Evolutionary conservation across 2,113 vertebrate genomes (phyloP).

Genomic region (Apus apus): DNA sequence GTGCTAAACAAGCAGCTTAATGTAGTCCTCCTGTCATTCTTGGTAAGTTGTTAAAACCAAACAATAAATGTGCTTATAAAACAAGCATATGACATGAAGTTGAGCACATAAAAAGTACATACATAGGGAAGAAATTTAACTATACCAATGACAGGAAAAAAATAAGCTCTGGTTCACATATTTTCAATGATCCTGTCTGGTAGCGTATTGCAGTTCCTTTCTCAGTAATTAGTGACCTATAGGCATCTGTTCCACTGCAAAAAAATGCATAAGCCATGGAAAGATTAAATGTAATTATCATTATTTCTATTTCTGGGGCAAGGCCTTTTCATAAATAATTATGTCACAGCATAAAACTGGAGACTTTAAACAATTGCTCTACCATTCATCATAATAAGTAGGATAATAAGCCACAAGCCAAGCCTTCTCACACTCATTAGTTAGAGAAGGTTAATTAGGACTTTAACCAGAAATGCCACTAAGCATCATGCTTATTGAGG

Average conservation of each 20-base stretch:
- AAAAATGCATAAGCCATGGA: conserved; percentile 50
- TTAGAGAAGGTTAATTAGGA: conserved; percentile 69
- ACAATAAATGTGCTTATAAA: neutral
- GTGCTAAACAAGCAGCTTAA: neutral
- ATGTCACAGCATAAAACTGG: conserved; percentile 57
- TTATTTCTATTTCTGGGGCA: conserved; percentile 75
- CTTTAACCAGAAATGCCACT: conserved; percentile 69
- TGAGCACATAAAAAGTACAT: neutral
- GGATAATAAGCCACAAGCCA: conserved; percentile 68
- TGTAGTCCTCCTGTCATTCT: neutral
- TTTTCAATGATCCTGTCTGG: neutral
- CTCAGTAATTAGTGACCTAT: conserved; percentile 52
- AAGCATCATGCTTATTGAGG: conserved; percentile 41
- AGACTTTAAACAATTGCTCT: conserved; percentile 54
- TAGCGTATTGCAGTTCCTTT: neutral
- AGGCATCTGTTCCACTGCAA: conserved; percentile 59
- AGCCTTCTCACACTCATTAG: conserved; percentile 65
- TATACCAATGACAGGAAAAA: neutral
- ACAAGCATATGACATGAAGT: accelerated
- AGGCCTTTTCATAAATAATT: conserved; percentile 79
- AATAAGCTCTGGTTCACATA: neutral
- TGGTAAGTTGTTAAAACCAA: neutral
- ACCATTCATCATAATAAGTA: conserved; percentile 73
- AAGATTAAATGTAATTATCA: conserved; percentile 76
- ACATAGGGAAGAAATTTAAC: neutral